Conservation (phyloP, 1,140 invertebrate genomes). For the Potamilus streckersoni region DNA sequence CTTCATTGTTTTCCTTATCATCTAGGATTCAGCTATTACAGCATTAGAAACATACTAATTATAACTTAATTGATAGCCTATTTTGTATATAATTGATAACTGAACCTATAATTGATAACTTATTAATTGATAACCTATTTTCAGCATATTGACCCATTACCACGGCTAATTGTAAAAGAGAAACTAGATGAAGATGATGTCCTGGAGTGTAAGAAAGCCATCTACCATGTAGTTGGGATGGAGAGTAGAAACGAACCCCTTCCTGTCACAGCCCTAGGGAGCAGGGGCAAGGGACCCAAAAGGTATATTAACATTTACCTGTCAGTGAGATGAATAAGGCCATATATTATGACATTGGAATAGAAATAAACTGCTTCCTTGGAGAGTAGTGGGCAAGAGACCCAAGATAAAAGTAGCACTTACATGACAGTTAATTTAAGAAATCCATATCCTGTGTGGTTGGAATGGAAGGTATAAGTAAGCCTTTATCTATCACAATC, state of each 20-base stretch:
- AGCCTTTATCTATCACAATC: too few relatives aligned
- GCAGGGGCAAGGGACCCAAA: conserved; percentile 69
- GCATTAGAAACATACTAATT: not conserved
- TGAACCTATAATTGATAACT: not conserved
- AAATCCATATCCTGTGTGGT: too few relatives aligned
- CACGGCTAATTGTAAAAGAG: conserved; percentile 84
- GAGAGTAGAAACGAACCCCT: conserved; percentile 88
- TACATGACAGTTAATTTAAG: not conserved
- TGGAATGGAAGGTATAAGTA: too few relatives aligned
- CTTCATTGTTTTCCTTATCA: not conserved
- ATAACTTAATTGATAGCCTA: too few relatives aligned
- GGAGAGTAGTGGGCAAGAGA: conserved; percentile 70
- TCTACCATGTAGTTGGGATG: conserved; percentile 84
- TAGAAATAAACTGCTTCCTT: conserved; percentile 72
- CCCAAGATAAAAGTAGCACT: conserved; percentile 59
- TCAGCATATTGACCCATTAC: conserved; percentile 85
- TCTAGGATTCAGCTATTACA: not conserved
- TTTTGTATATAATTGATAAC: too few relatives aligned
- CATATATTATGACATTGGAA: too few relatives aligned
- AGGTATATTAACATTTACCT: conserved; percentile 45
- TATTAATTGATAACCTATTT: conserved; percentile 4
- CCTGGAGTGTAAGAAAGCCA: conserved; percentile 87
- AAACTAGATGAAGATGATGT: conserved; percentile 86
- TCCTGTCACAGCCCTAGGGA: conserved; percentile 73
- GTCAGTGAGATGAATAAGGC: not conserved